Percentiles rank a stretch among this genome's conserved stretches.
Conservation (phyloP, 2,888 invertebrate species). For the Agelastica alni region DNA sequence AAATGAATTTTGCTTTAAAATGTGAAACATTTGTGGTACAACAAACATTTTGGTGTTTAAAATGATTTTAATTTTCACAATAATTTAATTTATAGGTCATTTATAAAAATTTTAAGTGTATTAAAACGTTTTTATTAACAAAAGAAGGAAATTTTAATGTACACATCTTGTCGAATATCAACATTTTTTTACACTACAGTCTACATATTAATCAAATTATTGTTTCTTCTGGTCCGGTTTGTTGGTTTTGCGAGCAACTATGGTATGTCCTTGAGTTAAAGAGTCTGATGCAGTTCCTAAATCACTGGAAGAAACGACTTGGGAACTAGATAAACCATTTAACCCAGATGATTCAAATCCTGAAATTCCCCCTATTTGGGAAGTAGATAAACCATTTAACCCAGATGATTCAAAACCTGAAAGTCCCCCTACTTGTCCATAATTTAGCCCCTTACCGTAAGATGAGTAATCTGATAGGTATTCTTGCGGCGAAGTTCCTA, state of each 20-base stretch:
- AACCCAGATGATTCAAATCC: neutral
- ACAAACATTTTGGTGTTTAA: too few species aligned
- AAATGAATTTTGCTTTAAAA: too few species aligned
- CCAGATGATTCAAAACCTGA: slow-evolving; percentile 2
- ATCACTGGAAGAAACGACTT: neutral
- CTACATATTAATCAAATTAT: neutral
- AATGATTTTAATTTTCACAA: too few species aligned
- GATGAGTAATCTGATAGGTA: too few species aligned
- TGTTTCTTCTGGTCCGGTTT: slow-evolving; percentile 5
- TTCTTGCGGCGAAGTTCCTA: neutral
- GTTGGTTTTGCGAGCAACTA: neutral
- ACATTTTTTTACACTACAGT: slow-evolving; percentile 8
- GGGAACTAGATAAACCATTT: neutral
- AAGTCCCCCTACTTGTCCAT: too few species aligned
- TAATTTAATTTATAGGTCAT: too few species aligned
- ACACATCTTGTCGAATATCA: slow-evolving; percentile 9
- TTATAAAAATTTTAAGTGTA: too few species aligned
- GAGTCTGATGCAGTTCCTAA: neutral
- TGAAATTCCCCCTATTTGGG: neutral
- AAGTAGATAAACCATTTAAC: neutral
- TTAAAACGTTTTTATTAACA: slow-evolving; percentile 5
- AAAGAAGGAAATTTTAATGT: neutral
- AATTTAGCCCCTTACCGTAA: too few species aligned
- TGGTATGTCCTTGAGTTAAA: slow-evolving; percentile 1
- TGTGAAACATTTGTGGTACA: too few species aligned